Evolutionary conservation across 2,113 vertebrate genomes (phyloP).

Genomic region (Oncorhynchus mykiss): DNA sequence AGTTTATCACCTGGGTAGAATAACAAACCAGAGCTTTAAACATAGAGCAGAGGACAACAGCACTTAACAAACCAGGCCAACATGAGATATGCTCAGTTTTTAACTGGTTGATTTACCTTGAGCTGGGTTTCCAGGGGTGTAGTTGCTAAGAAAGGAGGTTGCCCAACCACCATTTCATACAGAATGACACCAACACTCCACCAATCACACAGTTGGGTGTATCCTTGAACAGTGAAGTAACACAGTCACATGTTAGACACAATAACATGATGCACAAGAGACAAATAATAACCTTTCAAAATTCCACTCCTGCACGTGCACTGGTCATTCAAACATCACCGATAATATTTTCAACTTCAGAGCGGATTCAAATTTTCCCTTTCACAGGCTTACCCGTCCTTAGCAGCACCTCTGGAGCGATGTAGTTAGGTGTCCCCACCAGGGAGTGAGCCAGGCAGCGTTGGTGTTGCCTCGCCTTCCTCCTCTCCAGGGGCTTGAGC

Average conservation of each 20-base stretch:
- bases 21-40: neutral
- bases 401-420: conserved; percentile 93
- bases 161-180: conserved; percentile 98
- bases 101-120: conserved; percentile 80
- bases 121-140: conserved; percentile 96
- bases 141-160: conserved; percentile 94
- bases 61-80: too few species aligned
- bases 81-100: neutral
- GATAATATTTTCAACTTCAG: neutral
- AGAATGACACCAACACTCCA: conserved; percentile 99
- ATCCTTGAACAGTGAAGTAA: conserved; percentile 67
- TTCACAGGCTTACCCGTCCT: conserved; percentile 80
- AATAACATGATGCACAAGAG: neutral
- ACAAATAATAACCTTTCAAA: neutral
- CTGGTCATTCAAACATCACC: neutral
- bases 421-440: conserved; percentile 97
- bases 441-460: conserved; percentile 95
- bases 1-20: conserved; percentile 89
- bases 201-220: conserved; percentile 98
- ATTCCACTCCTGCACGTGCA: too few species aligned
- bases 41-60: neutral
- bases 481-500: conserved; percentile 89
- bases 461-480: conserved; percentile 94
- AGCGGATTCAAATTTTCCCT: neutral
- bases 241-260: neutral